A percentile compares a stretch with the other conserved stretches of the same genome.
Conservation (phyloP, 2,797 vertebrate species). For the Myotis vivesi region DNA sequence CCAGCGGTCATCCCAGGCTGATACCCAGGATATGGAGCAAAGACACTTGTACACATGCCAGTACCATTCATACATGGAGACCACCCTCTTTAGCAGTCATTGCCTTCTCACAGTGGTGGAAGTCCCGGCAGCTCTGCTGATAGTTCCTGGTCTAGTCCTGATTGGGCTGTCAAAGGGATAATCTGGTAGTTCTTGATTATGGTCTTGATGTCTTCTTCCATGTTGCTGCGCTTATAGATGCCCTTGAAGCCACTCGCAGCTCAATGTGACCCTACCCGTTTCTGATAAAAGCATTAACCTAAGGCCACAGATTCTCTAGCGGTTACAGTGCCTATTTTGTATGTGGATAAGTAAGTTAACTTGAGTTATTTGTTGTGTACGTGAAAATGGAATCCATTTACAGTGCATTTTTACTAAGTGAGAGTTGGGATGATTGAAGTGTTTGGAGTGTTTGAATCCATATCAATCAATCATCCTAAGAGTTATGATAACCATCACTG, state of each 20-base stretch:
- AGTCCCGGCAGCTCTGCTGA: background rate
- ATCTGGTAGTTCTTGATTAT: background rate
- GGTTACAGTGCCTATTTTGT: background rate
- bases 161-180: background rate
- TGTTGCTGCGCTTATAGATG: background rate
- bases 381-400: background rate
- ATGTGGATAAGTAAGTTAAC: slow-evolving; percentile 17
- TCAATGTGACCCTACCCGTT: background rate
- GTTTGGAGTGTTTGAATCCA: slow-evolving; percentile 31
- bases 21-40: slow-evolving; percentile 66
- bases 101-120: background rate
- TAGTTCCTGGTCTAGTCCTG: background rate
- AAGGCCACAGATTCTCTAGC: background rate
- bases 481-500: background rate
- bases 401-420: slow-evolving; percentile 11
- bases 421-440: slow-evolving; percentile 8
- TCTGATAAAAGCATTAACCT: background rate
- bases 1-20: slow-evolving; percentile 87
- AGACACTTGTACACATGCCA: background rate
- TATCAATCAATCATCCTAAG: background rate
- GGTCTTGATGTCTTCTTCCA: background rate
- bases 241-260: background rate
- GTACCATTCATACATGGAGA: background rate
- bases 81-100: background rate
- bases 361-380: slow-evolving; percentile 6